Percentiles rank a stretch among this genome's conserved stretches.
Evolutionary conservation across 2,113 vertebrate species (phyloP).

Genomic region (Catharus fuscescens): DNA sequence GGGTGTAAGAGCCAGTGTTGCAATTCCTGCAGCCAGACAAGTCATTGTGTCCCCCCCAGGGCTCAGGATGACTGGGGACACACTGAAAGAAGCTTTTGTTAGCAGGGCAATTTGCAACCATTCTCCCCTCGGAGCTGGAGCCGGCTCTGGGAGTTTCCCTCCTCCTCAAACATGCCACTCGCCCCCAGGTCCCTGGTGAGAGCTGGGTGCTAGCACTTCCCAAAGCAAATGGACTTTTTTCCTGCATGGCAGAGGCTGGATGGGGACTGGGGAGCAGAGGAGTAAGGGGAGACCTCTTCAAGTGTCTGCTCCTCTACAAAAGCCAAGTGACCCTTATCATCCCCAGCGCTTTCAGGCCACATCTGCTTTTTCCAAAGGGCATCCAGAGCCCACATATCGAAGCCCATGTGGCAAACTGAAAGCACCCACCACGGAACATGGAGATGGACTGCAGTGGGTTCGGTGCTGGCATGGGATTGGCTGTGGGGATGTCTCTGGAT

Average conservation of each 20-base stretch:
- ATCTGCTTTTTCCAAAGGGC: not conserved
- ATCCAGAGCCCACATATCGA: accelerated
- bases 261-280: not conserved
- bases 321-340: not conserved
- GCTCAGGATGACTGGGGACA: not conserved
- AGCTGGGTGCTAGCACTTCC: not conserved
- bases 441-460: accelerated
- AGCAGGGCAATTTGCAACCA: not conserved
- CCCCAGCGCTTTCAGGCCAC: not conserved
- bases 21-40: not conserved
- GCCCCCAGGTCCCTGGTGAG: accelerated
- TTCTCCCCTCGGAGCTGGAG: not conserved
- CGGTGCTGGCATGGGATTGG: accelerated
- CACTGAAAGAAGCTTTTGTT: slow-evolving; percentile 52
- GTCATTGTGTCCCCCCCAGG: not conserved
- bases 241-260: accelerated
- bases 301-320: not conserved
- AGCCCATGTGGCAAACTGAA: not conserved
- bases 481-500: not conserved
- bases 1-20: not conserved
- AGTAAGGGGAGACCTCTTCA: not conserved
- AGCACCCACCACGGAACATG: accelerated
- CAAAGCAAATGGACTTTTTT: not conserved
- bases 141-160: not conserved
- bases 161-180: not conserved